Base-by-base conservation (phyloP, 2,888 invertebrate genomes). In the Lasioglossum morio region DNA sequence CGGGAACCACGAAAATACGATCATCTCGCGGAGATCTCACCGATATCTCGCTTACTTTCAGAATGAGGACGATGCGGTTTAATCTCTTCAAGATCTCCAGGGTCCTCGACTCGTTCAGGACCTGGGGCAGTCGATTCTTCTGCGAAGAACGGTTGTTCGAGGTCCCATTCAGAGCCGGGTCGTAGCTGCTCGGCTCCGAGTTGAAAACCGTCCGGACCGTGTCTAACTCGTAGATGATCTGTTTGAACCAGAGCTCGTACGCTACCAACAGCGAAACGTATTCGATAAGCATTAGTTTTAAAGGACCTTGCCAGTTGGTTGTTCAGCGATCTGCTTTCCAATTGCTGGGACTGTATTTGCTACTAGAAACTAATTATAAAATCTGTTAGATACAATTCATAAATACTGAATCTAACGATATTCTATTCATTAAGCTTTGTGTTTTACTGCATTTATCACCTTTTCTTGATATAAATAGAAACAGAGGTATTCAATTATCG, bases 241-340 rank as follows among this genome's bases (percentile, higher is more conserved):
- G 99, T 95, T 99, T 99, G 96, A 99, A 99, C 99, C 99, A 99
- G 7, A 99, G 96, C 95, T 99, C 99, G 96, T 99, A 99, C 0
- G 99, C 99, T 99, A 95, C 74, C 96, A 96, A 19, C 43, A 8
- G 43, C 14, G 48, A 16, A 77, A 48, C n/a, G 60, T 43, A 14
- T 69, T 60, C 40, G 19, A 48, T 12, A 43, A 69, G 4, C 27
- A 8, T 23, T 57, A 57, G 0, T 2, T 40, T 57, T 40, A 57
- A 27, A 1, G 40, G 53, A 16, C 0, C 23, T 27, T 23, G 37
- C 3, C 23, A 23, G 27, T 16, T 10, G n/a, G 2, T 30, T n/a
- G 14, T 60, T 60, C 60, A 5, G 27, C 12, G 23, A 60, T 27
- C 4, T 4, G 27, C 27, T 27, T 12, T 34, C 37, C 0, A 23